Evolutionary conservation across 2,113 vertebrate species (phyloP).

Genomic region (Numida meleagris): DNA sequence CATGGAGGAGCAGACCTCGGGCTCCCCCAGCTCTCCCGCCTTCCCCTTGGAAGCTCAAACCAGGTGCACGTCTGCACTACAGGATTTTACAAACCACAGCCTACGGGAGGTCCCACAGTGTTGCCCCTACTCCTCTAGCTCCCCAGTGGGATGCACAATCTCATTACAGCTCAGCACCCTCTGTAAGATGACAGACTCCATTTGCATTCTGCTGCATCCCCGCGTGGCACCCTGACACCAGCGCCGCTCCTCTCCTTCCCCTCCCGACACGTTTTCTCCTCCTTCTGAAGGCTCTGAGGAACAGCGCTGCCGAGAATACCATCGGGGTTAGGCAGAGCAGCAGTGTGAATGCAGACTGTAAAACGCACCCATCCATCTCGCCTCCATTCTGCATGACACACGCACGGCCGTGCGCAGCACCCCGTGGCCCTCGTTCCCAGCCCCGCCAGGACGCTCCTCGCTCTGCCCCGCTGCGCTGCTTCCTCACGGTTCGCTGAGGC

Average conservation of each 20-base stretch:
- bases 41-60: not conserved
- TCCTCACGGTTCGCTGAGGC: constrained; percentile 14
- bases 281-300: not conserved
- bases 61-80: fast-evolving
- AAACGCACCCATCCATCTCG: not conserved
- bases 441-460: not conserved
- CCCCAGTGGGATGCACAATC: fast-evolving
- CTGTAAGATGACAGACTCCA: fast-evolving
- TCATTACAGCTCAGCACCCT: fast-evolving
- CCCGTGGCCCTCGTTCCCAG: not conserved
- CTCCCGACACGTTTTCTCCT: not conserved
- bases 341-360: fast-evolving
- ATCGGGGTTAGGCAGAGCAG: fast-evolving
- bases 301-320: not conserved
- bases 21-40: not conserved
- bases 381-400: no score
- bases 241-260: not conserved
- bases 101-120: fast-evolving
- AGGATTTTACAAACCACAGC: not conserved
- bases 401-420: no score
- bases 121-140: not conserved
- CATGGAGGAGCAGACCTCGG: not conserved
- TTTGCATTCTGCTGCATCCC: not conserved
- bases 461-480: not conserved
- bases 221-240: not conserved